Evolutionary conservation across 2,113 vertebrate species (phyloP).

Genomic region (Tamias sibiricus): DNA sequence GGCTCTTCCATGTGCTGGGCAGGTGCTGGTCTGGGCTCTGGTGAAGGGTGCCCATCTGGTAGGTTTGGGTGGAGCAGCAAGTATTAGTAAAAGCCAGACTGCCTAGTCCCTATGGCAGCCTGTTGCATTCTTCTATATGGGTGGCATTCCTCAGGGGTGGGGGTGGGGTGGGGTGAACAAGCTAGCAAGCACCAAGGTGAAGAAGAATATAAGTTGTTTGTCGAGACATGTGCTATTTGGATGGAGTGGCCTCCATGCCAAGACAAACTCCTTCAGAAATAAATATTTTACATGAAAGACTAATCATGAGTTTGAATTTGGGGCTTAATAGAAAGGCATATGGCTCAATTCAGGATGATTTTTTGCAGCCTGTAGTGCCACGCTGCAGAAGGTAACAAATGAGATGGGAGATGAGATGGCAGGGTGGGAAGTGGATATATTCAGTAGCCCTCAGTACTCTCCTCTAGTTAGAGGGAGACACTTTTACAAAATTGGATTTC

Average conservation of each 20-base stretch:
- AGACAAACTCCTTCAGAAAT: constrained; percentile 67
- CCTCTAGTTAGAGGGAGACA: not conserved
- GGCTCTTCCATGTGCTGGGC: not conserved
- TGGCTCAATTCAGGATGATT: not conserved
- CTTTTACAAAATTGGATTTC: constrained; percentile 40
- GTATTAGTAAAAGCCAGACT: not conserved
- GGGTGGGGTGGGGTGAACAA: not conserved
- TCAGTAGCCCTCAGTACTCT: not conserved
- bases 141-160: constrained; percentile 20
- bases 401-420: not conserved
- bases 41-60: not conserved
- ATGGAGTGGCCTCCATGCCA: constrained; percentile 44
- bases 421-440: not conserved
- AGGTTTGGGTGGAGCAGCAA: not conserved
- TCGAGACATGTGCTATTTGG: constrained; percentile 51
- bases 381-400: not conserved
- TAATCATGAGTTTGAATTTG: constrained; percentile 62
- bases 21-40: not conserved
- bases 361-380: not conserved
- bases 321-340: constrained; percentile 31
- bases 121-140: constrained; percentile 45
- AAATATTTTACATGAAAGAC: constrained; percentile 60
- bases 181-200: constrained; percentile 39
- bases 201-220: constrained; percentile 40
- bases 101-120: not conserved